Base-by-base conservation (phyloP, 2,797 vertebrate species). In the Paratrypauchen microcephalus region DNA sequence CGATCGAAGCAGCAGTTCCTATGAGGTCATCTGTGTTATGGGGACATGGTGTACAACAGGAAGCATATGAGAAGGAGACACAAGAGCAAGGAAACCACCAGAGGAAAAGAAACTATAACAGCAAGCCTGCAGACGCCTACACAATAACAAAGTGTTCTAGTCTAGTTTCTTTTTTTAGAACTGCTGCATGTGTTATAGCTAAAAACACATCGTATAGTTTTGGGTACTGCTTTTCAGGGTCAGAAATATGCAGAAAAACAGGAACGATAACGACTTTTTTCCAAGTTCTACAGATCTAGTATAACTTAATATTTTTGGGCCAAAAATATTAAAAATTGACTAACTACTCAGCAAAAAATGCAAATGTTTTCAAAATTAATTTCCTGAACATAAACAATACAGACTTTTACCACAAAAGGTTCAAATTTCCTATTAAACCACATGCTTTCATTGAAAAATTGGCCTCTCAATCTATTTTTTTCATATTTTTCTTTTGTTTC, bases 11-110 rank as follows among this genome's bases (percentile, higher is more conserved):
- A 24, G 52, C 30, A 24, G 39, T 65, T 68, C 58, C 72, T 0
- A n/a, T 52, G 39, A 18, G 60, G 48, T 74, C 58, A 65, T 72
- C 71, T 73, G 59, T 1, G 67, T 74, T 66, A 32, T 59, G 39
- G 76, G 82, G 52, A 82, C 85, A 85, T 45, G 80, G 73, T 81
- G 82, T 83, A 70, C 76, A 69, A 47, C 76, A 68, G 48, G 21
- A 69, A 15, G 48, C 23, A 28, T 36, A 15, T 68, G 45, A n/a
- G 32, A 32, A 21, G 12, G 55, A 68, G 52, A 69, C 61, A 36
- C 1, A 2, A 68, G 56, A 32, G 19, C 32, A n/a, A 39, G 48
- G 48, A 66, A 72, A 63, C 28, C 28, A 32, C 24, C 57, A 45
- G 28, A 32, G 24, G 18, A 19, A 56, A 61, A 16, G 5, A 59